Conservation (phyloP, 2,888 invertebrate species). For the Autographa gamma region DNA sequence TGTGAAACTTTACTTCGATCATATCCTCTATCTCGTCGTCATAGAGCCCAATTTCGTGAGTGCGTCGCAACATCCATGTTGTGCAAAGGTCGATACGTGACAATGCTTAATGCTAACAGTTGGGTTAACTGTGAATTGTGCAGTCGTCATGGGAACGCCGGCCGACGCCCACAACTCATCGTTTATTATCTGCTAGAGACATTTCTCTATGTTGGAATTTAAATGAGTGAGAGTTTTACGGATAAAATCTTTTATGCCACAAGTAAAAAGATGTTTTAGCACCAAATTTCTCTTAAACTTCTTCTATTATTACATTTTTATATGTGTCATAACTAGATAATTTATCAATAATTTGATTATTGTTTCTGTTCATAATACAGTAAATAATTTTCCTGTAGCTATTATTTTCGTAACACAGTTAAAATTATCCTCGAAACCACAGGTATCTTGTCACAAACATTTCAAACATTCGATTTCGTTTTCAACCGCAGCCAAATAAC, state of each 20-base stretch:
- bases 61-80: slow-evolving; percentile 36
- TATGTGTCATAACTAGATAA: background rate
- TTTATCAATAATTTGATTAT: slow-evolving; percentile 20
- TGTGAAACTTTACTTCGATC: slow-evolving; percentile 42
- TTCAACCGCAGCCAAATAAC: slow-evolving; percentile 54
- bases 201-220: slow-evolving; percentile 51
- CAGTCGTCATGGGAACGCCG: slow-evolving; percentile 76
- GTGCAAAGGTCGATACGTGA: slow-evolving; percentile 65
- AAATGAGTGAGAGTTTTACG: slow-evolving; percentile 58
- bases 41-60: slow-evolving; percentile 61
- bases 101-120: slow-evolving; percentile 68
- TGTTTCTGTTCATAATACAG: slow-evolving; percentile 5
- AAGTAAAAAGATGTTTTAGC: slow-evolving; percentile 15
- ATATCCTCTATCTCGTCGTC: slow-evolving; percentile 48
- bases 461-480: slow-evolving; percentile 55
- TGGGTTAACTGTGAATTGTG: slow-evolving; percentile 78
- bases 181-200: slow-evolving; percentile 56
- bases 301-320: background rate
- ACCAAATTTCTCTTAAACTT: slow-evolving; percentile 17
- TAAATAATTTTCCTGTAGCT: slow-evolving; percentile 15
- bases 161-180: slow-evolving; percentile 64
- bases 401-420: slow-evolving; percentile 31
- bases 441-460: slow-evolving; percentile 33
- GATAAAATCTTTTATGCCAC: slow-evolving; percentile 40
- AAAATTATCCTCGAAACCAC: slow-evolving; percentile 34